Evolutionary conservation across 2,888 invertebrate genomes (phyloP).

Genomic region (Conistra vaccinii): DNA sequence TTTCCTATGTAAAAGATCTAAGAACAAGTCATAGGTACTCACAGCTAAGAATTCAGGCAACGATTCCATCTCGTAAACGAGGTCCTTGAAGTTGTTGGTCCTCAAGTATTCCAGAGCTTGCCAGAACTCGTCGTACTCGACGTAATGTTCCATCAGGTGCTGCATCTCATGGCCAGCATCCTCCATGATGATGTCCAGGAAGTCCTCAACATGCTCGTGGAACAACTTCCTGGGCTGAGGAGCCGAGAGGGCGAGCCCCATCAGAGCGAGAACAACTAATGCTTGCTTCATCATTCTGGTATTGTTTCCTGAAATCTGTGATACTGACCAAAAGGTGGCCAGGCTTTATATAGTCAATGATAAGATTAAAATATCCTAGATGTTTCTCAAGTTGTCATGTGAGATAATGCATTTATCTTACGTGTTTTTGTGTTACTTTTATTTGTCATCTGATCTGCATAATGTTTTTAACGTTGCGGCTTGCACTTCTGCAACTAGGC

Average conservation of each 20-base stretch:
- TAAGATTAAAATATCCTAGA: constrained; percentile 53
- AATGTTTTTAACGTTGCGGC: neutral
- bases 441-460: neutral
- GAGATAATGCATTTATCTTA: constrained; percentile 55
- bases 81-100: constrained; percentile 76
- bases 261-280: constrained; percentile 72
- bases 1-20: neutral
- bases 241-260: constrained; percentile 74
- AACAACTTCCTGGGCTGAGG: constrained; percentile 81
- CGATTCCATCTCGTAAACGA: constrained; percentile 81
- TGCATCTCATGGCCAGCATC: constrained; percentile 71
- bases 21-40: constrained; percentile 62
- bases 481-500: neutral
- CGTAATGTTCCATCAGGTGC: constrained; percentile 71
- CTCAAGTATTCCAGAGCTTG: constrained; percentile 72
- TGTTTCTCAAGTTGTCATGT: constrained; percentile 53
- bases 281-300: constrained; percentile 75
- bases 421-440: constrained; percentile 7
- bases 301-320: constrained; percentile 61
- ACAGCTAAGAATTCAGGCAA: constrained; percentile 83
- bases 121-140: constrained; percentile 79
- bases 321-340: constrained; percentile 19
- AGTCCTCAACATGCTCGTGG: constrained; percentile 82
- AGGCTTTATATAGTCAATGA: constrained; percentile 68
- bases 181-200: constrained; percentile 74